Evolutionary conservation across 1,140 invertebrate species (phyloP).

Genomic region (Triops longicaudatus): DNA sequence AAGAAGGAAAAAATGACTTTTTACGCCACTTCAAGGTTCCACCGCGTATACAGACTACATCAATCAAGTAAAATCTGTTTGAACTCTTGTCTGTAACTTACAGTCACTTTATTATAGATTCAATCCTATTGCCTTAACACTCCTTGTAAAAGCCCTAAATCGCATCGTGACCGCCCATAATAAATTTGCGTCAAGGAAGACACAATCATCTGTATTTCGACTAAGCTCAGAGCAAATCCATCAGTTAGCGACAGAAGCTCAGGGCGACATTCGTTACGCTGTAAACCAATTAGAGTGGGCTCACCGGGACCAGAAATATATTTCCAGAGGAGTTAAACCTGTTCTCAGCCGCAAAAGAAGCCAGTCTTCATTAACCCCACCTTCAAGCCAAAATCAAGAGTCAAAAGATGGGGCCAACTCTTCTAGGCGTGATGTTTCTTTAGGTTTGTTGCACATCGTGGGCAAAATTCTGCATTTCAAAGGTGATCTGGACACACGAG

Average conservation of each 20-base stretch:
- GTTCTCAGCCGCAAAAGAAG: not conserved
- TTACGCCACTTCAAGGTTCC: not conserved
- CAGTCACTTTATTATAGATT: not conserved
- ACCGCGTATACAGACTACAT: not conserved
- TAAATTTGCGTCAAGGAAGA: not conserved
- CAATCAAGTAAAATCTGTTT: not conserved
- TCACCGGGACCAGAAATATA: not conserved
- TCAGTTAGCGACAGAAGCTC: not conserved
- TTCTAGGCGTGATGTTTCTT: not conserved
- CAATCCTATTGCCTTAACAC: not conserved
- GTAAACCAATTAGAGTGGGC: conserved; percentile 4
- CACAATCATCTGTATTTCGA: not conserved
- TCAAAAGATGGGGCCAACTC: not conserved
- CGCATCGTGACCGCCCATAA: not conserved
- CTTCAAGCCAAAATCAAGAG: not conserved
- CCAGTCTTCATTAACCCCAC: not conserved
- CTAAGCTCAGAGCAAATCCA: not conserved
- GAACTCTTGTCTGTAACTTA: not conserved
- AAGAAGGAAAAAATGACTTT: not conserved
- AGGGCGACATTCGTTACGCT: not conserved
- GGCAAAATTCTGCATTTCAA: not conserved
- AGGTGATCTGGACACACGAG: not conserved
- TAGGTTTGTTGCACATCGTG: not conserved
- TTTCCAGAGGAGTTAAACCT: not conserved
- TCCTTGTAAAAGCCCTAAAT: not conserved